These are phyloP conservation scores for Drosophila lacteicornis DNA, from an alignment of 1,140 invertebrate species.

Conservation along the genomic window DNA sequence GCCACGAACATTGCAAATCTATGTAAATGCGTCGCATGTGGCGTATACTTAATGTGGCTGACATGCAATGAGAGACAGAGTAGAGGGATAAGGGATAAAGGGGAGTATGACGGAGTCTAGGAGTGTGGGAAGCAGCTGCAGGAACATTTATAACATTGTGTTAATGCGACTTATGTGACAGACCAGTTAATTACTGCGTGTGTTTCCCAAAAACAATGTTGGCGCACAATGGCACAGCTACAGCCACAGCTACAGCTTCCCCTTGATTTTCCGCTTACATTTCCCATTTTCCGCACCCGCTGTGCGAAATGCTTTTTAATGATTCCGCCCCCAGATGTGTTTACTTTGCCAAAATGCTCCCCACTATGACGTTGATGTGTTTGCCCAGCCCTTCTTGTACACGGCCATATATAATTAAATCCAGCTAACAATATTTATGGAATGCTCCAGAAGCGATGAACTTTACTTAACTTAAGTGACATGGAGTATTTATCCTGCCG, in stretches of 20 bases:
- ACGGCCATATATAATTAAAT: slow-evolving; percentile 71
- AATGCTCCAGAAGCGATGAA: slow-evolving; percentile 33
- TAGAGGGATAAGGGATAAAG: not conserved
- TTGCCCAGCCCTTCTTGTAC: slow-evolving; percentile 57
- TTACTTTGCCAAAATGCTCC: slow-evolving; percentile 65
- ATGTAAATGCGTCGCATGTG: slow-evolving; percentile 75
- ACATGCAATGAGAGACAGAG: slow-evolving; percentile 47
- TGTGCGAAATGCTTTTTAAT: slow-evolving; percentile 70
- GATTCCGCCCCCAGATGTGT: slow-evolving; percentile 40
- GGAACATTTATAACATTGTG: slow-evolving; percentile 77
- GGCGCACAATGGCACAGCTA: slow-evolving; percentile 39
- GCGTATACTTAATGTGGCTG: slow-evolving; percentile 73
- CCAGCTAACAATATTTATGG: slow-evolving; percentile 64
- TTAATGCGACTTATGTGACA: slow-evolving; percentile 82
- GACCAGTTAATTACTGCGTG: slow-evolving; percentile 74
- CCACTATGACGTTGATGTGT: slow-evolving; percentile 37
- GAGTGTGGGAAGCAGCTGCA: slow-evolving; percentile 33
- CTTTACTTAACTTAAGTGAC: slow-evolving; percentile 36
- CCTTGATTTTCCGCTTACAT: slow-evolving; percentile 12
- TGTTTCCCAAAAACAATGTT: slow-evolving; percentile 50
- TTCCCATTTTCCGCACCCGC: slow-evolving; percentile 3
- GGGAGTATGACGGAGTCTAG: not conserved
- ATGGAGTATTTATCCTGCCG: slow-evolving; percentile 21
- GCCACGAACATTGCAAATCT: slow-evolving; percentile 65
- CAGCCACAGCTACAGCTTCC: not conserved